Conservation (phyloP, 2,888 invertebrate species). For the Argyresthia goedartella region DNA sequence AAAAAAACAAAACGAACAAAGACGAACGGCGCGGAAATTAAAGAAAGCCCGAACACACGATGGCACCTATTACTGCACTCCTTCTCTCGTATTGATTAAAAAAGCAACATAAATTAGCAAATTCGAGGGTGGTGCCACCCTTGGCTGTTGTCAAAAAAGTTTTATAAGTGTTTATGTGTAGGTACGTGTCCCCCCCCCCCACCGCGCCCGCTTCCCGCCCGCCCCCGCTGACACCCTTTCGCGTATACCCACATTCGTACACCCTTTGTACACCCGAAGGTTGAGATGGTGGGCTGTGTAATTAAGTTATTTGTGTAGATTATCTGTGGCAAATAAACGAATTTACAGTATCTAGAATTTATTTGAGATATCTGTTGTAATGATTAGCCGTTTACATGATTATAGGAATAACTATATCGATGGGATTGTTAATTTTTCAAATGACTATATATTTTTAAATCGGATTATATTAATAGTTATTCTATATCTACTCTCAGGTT, state of each 20-base stretch:
- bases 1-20: constrained; percentile 1
- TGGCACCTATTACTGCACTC: constrained; percentile 40
- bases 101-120: constrained; percentile 72
- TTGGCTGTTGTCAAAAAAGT: constrained; percentile 68
- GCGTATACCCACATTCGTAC: constrained; percentile 67
- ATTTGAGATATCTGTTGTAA: no score
- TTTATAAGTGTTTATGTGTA: constrained; percentile 71
- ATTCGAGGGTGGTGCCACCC: constrained; percentile 45
- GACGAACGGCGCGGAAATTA: constrained; percentile 16
- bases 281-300: constrained; percentile 16
- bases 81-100: constrained; percentile 62
- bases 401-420: no score
- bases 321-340: no score
- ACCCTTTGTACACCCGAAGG: constrained; percentile 35
- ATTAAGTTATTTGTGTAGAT: background rate
- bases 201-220: constrained; percentile 15
- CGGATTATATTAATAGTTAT: no score
- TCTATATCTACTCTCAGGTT: background rate
- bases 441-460: no score
- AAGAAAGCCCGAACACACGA: constrained; percentile 20
- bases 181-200: constrained; percentile 34
- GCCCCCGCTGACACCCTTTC: constrained; percentile 61
- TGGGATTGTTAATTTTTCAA: no score
- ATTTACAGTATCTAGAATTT: no score
- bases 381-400: no score